Conservation (phyloP, 1,140 invertebrate genomes). For the Eurosta solidaginis region DNA sequence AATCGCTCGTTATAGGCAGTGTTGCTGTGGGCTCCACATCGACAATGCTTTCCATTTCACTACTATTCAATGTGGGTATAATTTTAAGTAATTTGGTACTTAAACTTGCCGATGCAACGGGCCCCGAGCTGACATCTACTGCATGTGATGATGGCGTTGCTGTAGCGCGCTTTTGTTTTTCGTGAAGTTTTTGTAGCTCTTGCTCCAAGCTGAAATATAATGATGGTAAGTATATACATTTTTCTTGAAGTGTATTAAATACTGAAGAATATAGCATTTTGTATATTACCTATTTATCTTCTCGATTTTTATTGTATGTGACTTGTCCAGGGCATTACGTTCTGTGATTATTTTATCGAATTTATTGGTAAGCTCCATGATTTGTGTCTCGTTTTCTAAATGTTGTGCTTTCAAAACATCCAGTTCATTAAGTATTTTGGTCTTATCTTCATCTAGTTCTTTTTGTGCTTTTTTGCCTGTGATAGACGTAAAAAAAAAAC, state of each 20-base stretch:
- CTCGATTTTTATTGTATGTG: slow-evolving; percentile 57
- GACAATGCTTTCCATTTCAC: slow-evolving; percentile 53
- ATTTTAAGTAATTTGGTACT: slow-evolving; percentile 53
- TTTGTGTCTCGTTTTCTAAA: slow-evolving; percentile 42
- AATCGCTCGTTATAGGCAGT: slow-evolving; percentile 42
- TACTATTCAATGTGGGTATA: slow-evolving; percentile 37
- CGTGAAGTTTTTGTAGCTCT: slow-evolving; percentile 48
- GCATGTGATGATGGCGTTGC: not conserved
- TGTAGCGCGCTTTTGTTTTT: slow-evolving; percentile 41
- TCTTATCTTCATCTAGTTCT: slow-evolving; percentile 47
- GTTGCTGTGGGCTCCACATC: slow-evolving; percentile 41
- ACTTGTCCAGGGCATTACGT: slow-evolving; percentile 51
- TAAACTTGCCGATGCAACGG: slow-evolving; percentile 44
- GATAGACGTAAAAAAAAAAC: not conserved
- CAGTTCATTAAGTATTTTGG: slow-evolving; percentile 45
- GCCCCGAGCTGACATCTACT: not conserved
- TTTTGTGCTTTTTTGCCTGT: slow-evolving; percentile 52
- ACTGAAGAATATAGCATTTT: not conserved
- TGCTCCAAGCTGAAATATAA: slow-evolving; percentile 43
- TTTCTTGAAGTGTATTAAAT: not conserved
- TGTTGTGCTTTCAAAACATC: slow-evolving; percentile 45
- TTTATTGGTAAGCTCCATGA: slow-evolving; percentile 47
- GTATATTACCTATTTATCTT: slow-evolving; percentile 46
- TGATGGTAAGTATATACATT: not conserved
- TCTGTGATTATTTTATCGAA: slow-evolving; percentile 48